These are phyloP conservation scores for Drosophila prostipennis DNA, from an alignment of 2,888 invertebrate species.

Conservation along the genomic window DNA sequence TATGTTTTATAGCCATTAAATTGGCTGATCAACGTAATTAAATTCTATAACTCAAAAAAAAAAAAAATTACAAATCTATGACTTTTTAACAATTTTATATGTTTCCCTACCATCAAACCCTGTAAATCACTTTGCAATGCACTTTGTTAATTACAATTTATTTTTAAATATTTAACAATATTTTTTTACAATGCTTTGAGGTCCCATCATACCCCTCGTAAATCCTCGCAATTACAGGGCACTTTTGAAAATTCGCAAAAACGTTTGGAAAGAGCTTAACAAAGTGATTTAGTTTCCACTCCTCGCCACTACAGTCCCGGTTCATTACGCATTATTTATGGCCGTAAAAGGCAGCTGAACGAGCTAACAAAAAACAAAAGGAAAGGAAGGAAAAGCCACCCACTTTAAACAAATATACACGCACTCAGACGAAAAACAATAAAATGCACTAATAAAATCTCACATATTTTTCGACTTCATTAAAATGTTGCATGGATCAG, in stretches of 20 bases:
- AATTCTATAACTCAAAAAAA: too few species aligned
- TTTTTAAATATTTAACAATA: too few species aligned
- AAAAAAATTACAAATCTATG: too few species aligned
- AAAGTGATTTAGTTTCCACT: constrained; percentile 48
- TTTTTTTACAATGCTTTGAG: too few species aligned
- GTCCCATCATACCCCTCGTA: not conserved
- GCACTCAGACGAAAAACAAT: constrained; percentile 45
- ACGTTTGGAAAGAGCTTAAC: constrained; percentile 41
- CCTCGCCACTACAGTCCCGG: not conserved
- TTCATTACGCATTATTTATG: constrained; percentile 65
- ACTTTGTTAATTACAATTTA: too few species aligned
- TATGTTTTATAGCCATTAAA: too few species aligned
- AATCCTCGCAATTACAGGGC: not conserved
- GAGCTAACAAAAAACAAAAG: constrained; percentile 3
- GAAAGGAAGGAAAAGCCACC: constrained; percentile 2
- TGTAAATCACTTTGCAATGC: too few species aligned
- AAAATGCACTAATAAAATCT: constrained; percentile 72
- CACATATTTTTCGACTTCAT: constrained; percentile 66
- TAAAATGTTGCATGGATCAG: constrained; percentile 57
- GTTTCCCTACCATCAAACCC: too few species aligned
- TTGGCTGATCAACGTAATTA: too few species aligned
- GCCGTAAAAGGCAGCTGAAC: constrained; percentile 45
- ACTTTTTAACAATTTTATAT: too few species aligned
- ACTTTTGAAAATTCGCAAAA: constrained; percentile 35
- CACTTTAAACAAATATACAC: not conserved